Evolutionary conservation across 2,797 vertebrate species (phyloP), one percentile per base, ranked within the genome.

Genomic region (Acridotheres tristis): DNA sequence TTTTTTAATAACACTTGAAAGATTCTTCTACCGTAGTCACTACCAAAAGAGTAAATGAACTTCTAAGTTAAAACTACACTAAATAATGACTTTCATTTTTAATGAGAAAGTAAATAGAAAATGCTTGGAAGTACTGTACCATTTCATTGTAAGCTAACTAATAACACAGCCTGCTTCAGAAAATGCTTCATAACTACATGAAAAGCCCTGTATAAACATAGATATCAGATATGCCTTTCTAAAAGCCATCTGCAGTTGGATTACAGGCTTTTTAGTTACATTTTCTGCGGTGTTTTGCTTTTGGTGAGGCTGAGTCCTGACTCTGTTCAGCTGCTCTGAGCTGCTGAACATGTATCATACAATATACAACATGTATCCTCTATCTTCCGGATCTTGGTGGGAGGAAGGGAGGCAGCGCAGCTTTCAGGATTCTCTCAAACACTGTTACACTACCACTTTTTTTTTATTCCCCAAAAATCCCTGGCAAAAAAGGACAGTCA

Each of bases 401-500:
- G 14, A 53, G 17, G 54, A 26, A 65, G 5, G 34, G 21, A 54
- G 17, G 10, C 11, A 59, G 66, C 16, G 16, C 7, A 38, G 16
- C 26, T 57, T 43, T 72, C 51, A 47, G 27, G 50, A 54, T 32
- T 50, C 65, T 48, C 63, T 65, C 13, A 13, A 59, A 59, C 23
- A 18, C 50, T 3, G 0, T 10, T 16, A 3, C 1, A 58, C 9
- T 13, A 34, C 3, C 1, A 4, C 13, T 29, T 29, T 14, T 36
- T 36, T 34, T 40, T 34, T 19, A 10, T 10, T 5, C 7, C 12
- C 34, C 8, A 2, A 1, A 45, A 34, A 18, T n/a, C 6, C 1
- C 11, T 5, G 9, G 53, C 10, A 34, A 59, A 65, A 58, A 47
- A 20, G 21, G n/a, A 40, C 13, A 34, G 18, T 17, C 17, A 47